Base-by-base conservation (phyloP, 1,140 invertebrate species). In the Apis cerana region DNA sequence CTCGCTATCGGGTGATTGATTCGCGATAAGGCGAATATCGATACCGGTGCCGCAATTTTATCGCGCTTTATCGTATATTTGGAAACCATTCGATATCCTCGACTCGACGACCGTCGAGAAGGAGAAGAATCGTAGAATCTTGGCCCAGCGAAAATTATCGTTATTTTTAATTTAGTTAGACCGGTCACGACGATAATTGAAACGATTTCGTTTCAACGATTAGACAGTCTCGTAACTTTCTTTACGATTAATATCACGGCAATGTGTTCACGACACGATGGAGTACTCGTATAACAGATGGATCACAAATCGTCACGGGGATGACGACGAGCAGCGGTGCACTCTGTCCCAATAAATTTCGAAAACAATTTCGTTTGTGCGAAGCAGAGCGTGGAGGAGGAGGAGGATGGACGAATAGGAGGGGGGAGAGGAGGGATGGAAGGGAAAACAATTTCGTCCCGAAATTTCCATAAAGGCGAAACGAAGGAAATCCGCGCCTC, bases 401-500 rank as follows among this genome's bases (percentile, higher is more conserved):
- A 12, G 15, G 48, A 33, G 23, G n/a, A 64, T 33, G 62, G 62
- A 33, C 23, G 23, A 33, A 17, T 15, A 8, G 23, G 15, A 15
- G 56, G 19, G n/a, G 2, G 19, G 33, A 23, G 21, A 1, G 27
- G 1, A 5, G 8, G 19, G 65, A 65, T 8, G 5, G 54, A 43
- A 33, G 58, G 56, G 71, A 48, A 67, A 54, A 82, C 56, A 82
- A 82, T 82, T 78, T 78, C 74, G 64, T 11, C n/a, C 56, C 21
- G 74, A 62, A 62, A 82, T 78, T 70, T 77, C 67, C 74, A 78
- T 76, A 70, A 78, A 70, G 75, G 75, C 59, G 74, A 62, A 77
- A 82, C 75, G 80, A 82, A 78, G 80, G 80, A 77, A 82, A 77
- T 78, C 75, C 58, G 80, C 27, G 80, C 23, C 75, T 70, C 75